Conservation (phyloP, 2,113 vertebrate species). For the Apeltes quadracus region DNA sequence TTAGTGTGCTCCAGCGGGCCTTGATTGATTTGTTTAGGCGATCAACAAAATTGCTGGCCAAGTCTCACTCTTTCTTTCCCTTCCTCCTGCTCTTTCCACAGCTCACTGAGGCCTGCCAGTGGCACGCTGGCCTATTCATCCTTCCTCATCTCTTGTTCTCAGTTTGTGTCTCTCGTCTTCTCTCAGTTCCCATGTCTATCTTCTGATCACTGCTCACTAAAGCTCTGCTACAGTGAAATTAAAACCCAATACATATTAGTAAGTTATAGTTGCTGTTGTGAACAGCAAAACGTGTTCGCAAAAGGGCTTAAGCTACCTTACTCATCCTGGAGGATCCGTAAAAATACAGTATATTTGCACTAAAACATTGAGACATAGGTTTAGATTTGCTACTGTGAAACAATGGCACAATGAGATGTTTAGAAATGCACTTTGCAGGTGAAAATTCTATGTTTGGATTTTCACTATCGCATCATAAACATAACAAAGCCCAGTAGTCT, state of each 20-base stretch:
- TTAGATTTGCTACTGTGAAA: background rate
- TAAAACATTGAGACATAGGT: background rate
- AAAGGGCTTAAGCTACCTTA: background rate
- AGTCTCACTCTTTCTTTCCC: constrained; percentile 49
- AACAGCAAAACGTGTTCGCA: background rate
- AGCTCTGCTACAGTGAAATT: constrained; percentile 33
- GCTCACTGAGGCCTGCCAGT: constrained; percentile 46
- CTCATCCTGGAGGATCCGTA: background rate
- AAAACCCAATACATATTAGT: constrained; percentile 26
- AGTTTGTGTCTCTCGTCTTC: constrained; percentile 43
- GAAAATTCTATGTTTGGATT: background rate
- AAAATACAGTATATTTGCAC: background rate
- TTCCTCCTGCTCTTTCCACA: constrained; percentile 37
- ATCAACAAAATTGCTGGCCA: constrained; percentile 76
- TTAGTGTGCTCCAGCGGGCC: constrained; percentile 75
- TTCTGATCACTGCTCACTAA: constrained; percentile 18
- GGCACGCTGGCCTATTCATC: constrained; percentile 52
- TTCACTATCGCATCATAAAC: background rate
- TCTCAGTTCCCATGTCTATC: constrained; percentile 28
- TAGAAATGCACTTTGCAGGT: background rate
- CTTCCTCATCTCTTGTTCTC: constrained; percentile 50
- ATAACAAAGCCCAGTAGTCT: background rate
- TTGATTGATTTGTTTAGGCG: constrained; percentile 81
- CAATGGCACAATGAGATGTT: background rate
- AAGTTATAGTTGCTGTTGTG: constrained; percentile 6